Evolutionary conservation across 2,888 invertebrate genomes (phyloP).

Genomic region (Parapristionchus giblindavisi): DNA sequence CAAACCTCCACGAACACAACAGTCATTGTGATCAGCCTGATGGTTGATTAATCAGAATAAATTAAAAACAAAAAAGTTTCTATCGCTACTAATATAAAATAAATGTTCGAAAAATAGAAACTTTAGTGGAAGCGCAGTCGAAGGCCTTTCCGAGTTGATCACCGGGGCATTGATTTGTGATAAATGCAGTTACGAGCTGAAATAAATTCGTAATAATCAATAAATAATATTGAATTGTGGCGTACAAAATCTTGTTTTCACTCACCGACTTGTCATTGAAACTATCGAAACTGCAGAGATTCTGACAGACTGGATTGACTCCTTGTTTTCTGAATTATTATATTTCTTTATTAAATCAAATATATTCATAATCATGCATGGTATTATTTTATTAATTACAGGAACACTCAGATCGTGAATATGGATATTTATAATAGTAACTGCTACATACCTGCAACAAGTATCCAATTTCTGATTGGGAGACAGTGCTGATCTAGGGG

Average conservation of each 20-base stretch:
- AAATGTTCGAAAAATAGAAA: slow-evolving; percentile 8
- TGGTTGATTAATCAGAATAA: background rate
- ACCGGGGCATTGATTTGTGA: slow-evolving; percentile 66
- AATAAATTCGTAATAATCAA: slow-evolving; percentile 24
- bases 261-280: slow-evolving; percentile 65
- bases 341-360: background rate
- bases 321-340: slow-evolving; percentile 50
- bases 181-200: slow-evolving; percentile 62
- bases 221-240: background rate
- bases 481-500: slow-evolving; percentile 43
- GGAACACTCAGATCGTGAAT: too few relatives aligned
- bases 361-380: too few relatives aligned
- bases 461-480: slow-evolving; percentile 64
- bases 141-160: slow-evolving; percentile 65
- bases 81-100: background rate
- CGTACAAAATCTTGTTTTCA: background rate
- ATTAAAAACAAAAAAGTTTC: background rate
- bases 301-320: slow-evolving; percentile 57
- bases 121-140: slow-evolving; percentile 65
- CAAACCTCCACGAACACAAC: slow-evolving; percentile 58
- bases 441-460: slow-evolving; percentile 55
- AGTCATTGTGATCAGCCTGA: slow-evolving; percentile 58
- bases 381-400: too few relatives aligned
- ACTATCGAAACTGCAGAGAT: slow-evolving; percentile 65
- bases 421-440: background rate